Conservation (phyloP, 1,140 invertebrate genomes). For the Gryon sp. region DNA sequence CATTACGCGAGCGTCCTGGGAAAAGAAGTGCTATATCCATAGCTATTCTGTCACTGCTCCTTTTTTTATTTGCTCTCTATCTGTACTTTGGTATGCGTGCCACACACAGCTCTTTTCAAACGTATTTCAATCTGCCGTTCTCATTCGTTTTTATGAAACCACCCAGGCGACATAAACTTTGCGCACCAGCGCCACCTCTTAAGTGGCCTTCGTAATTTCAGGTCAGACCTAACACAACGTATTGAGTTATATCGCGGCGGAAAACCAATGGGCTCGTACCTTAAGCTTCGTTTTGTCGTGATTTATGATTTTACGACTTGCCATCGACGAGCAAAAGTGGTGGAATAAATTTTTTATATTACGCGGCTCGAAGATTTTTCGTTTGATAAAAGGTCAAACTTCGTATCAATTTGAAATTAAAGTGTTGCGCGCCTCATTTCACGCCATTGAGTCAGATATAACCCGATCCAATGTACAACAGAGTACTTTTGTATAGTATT, state of each 20-base stretch:
- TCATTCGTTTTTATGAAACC: slow-evolving; percentile 68
- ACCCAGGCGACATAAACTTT: slow-evolving; percentile 62
- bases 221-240: slow-evolving; percentile 48
- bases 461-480: too few relatives aligned
- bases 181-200: slow-evolving; percentile 46
- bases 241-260: slow-evolving; percentile 56
- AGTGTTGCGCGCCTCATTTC: slow-evolving; percentile 43
- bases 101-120: slow-evolving; percentile 53
- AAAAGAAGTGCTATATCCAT: slow-evolving; percentile 35
- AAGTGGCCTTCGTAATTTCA: slow-evolving; percentile 60
- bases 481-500: too few relatives aligned
- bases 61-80: slow-evolving; percentile 32
- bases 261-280: slow-evolving; percentile 53
- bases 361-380: slow-evolving; percentile 35
- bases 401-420: slow-evolving; percentile 51
- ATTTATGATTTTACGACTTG: slow-evolving; percentile 65
- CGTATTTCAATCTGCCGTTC: slow-evolving; percentile 67
- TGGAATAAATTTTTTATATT: slow-evolving; percentile 61
- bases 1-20: slow-evolving; percentile 51
- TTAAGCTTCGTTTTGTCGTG: slow-evolving; percentile 61
- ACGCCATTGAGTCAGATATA: slow-evolving; percentile 25
- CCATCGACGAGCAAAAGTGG: slow-evolving; percentile 60
- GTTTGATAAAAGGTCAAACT: slow-evolving; percentile 56
- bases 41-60: background rate
- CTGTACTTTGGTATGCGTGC: slow-evolving; percentile 46